phyloP scores from a whole-genome alignment of 2,797 vertebrate genomes.

The Mormyrus proboscirostris region DNA sequence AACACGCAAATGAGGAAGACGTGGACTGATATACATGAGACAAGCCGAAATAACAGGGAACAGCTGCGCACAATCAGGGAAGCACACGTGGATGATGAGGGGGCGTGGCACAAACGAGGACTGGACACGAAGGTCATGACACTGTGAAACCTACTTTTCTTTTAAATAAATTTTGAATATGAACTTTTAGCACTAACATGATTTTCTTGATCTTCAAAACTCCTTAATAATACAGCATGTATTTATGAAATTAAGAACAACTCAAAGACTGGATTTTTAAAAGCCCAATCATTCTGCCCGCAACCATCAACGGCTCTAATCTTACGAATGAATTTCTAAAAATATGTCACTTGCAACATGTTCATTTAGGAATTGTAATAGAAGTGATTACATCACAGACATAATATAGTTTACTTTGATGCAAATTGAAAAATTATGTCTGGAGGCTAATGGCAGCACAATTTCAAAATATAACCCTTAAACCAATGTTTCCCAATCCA shows the following conservation, averaged over 20 bases:
- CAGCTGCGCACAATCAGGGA: too few relatives aligned
- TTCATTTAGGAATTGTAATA: background rate
- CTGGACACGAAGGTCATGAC: too few relatives aligned
- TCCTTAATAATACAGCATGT: background rate
- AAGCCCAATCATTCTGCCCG: background rate
- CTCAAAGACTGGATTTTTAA: background rate
- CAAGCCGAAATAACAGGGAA: too few relatives aligned
- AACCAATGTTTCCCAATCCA: background rate
- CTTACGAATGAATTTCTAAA: background rate
- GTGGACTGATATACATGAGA: too few relatives aligned
- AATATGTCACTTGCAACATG: background rate
- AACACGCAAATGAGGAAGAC: too few relatives aligned
- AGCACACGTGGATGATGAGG: too few relatives aligned
- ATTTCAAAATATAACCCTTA: background rate
- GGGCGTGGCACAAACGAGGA: too few relatives aligned
- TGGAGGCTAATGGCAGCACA: background rate
- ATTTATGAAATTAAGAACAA: background rate
- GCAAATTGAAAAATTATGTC: background rate
- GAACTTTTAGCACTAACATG: background rate
- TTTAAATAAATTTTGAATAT: background rate
- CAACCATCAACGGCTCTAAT: background rate
- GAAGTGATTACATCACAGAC: background rate
- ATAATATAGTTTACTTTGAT: background rate
- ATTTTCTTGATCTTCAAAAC: background rate
- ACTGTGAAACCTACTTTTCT: background rate